These are phyloP conservation scores for Pandion haliaetus DNA, from an alignment of 2,113 vertebrate genomes.

Conservation along the genomic window DNA sequence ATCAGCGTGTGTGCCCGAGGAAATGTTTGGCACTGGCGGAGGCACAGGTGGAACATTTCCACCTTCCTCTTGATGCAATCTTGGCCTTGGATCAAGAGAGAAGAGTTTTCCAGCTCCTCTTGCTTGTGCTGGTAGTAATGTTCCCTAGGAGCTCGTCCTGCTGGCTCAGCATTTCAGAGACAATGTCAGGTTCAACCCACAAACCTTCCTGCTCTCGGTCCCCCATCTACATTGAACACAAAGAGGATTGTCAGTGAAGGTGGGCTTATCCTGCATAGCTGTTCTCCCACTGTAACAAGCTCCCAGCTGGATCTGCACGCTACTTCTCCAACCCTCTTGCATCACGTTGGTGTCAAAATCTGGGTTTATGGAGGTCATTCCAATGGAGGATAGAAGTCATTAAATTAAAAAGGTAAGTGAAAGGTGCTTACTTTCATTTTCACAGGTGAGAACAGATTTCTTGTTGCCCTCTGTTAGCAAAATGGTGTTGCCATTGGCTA, in stretches of 20 bases:
- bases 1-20: rapidly evolving
- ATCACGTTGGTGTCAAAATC: background rate
- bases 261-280: background rate
- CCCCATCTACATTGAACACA: background rate
- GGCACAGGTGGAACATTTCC: background rate
- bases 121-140: background rate
- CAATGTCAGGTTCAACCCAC: background rate
- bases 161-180: background rate
- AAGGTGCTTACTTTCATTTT: background rate
- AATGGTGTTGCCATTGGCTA: background rate
- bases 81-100: background rate
- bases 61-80: background rate
- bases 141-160: background rate
- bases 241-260: background rate
- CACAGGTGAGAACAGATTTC: background rate
- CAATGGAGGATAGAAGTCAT: background rate
- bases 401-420: background rate
- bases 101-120: background rate
- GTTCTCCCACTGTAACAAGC: background rate
- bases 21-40: background rate
- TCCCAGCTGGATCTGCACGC: background rate
- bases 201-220: background rate
- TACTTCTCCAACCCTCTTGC: background rate
- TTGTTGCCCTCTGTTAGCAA: background rate
- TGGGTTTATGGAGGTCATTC: background rate